A percentile compares a stretch with the other conserved stretches of the same genome.
Conservation (phyloP, 2,888 invertebrate species). For the Himalopsyche kuldschensis region DNA sequence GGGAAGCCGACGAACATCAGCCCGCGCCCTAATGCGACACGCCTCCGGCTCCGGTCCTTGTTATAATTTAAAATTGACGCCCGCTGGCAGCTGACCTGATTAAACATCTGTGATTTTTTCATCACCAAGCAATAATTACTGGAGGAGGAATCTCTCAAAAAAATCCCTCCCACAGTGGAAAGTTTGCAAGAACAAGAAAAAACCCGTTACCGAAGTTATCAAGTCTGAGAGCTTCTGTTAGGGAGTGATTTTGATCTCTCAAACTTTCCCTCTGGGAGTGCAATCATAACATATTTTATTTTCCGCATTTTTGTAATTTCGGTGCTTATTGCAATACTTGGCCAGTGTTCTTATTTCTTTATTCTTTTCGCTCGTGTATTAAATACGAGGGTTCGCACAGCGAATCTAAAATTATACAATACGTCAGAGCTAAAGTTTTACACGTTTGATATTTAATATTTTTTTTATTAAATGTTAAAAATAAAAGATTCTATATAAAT, state of each 20-base stretch:
- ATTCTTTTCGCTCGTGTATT: neutral
- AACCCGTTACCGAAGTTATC: neutral
- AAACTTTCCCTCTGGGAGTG: neutral
- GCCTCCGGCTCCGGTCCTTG: neutral
- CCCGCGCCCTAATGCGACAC: neutral
- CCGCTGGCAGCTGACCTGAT: neutral
- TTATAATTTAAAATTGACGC: neutral
- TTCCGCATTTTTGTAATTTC: conserved; percentile 1
- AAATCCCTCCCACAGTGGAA: neutral
- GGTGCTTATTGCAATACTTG: neutral
- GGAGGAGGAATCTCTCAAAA: neutral
- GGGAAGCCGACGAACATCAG: neutral
- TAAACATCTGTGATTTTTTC: conserved; percentile 1
- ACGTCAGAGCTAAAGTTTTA: neutral
- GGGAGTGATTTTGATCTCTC: neutral
- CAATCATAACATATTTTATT: conserved; percentile 1
- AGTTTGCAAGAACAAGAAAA: neutral
- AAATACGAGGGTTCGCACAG: neutral
- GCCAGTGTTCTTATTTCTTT: neutral
- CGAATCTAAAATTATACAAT: neutral
- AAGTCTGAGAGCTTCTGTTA: neutral
- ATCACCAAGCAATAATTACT: neutral
- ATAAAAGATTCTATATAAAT: too few relatives aligned
- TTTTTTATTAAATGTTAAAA: neutral
- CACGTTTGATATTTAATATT: neutral